These are phyloP conservation scores for Ischnura elegans DNA, from an alignment of 2,888 invertebrate species.

Conservation along the genomic window DNA sequence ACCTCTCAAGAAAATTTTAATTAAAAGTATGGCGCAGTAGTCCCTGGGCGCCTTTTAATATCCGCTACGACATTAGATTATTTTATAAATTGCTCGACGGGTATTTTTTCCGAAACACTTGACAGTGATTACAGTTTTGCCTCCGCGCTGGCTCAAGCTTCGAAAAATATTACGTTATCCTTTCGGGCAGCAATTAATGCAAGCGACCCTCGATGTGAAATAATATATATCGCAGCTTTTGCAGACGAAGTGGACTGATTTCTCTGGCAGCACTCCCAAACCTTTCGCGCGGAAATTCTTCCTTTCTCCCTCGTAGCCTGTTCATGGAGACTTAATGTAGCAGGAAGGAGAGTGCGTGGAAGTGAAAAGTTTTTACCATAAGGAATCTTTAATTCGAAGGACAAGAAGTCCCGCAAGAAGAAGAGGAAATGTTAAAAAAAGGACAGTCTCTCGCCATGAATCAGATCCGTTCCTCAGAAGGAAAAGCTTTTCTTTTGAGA, in stretches of 20 bases:
- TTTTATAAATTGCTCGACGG: background rate
- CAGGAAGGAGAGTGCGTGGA: background rate
- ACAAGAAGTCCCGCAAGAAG: constrained; percentile 6
- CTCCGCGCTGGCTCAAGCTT: background rate
- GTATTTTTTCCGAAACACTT: background rate
- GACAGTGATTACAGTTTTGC: background rate
- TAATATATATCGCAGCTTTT: constrained; percentile 12
- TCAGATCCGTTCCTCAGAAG: background rate
- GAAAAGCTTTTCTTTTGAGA: background rate
- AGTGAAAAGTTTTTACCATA: constrained; percentile 24
- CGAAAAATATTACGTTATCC: background rate
- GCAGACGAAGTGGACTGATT: constrained; percentile 1
- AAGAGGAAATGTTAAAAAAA: background rate
- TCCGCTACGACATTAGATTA: background rate
- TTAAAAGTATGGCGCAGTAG: background rate
- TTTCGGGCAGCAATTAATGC: constrained; percentile 8
- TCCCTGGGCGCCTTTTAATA: background rate
- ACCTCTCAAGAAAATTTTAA: background rate
- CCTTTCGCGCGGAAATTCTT: background rate
- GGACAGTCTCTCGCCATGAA: constrained; percentile 18
- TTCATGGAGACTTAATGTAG: background rate
- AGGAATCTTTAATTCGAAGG: constrained; percentile 35
- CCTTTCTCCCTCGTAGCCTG: background rate
- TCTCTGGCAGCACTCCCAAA: constrained; percentile 10
- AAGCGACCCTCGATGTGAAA: background rate